Base-by-base conservation (phyloP, 2,113 vertebrate species). In the Polyodon spathula region DNA sequence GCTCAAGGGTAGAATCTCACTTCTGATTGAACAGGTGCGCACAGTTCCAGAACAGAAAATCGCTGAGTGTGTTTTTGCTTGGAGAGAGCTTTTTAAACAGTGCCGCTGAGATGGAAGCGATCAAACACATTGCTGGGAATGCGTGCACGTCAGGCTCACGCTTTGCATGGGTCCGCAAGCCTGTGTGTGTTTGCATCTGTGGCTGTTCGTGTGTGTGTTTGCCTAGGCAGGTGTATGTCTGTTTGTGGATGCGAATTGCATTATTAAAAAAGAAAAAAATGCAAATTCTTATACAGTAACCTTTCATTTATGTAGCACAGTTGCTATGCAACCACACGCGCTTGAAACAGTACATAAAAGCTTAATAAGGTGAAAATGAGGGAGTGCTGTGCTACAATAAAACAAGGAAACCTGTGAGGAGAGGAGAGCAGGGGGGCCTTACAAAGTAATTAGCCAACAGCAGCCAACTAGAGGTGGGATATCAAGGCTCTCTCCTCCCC, bases 301-400 rank as follows among this genome's bases (percentile, higher is more conserved):
- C 62, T 56, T 65, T 75, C 3, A 65, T 70, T 76, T 70, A 50
- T 67, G 60, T 51, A 53, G 62, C 67, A 38, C 68, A 57, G 82
- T 86, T 86, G 79, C 84, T 67, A 77, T 71, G 83, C 81, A 84
- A 83, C 81, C 70, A 71, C 67, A 55, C 58, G 59, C 71, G 76
- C 74, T 74, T 68, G 59, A 74, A 73, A 70, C 53, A 52, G 40
- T 61, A 67, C 52, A 55, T 60, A 56, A 52, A 63, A 44, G 14
- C 57, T 66, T 61, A 40, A 44, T 37, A 54, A 54, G 53, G 53
- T 16, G 27, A 37, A 37, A 37, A 2, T 27, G 53, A 1, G 4
- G 53, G 46, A 50, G 46, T 7, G 46, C 46, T 50, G 46, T 12
- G 7, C 46, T n/a, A 7, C 11, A 50, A 50, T 4, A 50, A 50